Evolutionary conservation across 2,113 vertebrate genomes (phyloP), one percentile per base, ranked within the genome.

Genomic region (Pyrgilauda ruficollis): DNA sequence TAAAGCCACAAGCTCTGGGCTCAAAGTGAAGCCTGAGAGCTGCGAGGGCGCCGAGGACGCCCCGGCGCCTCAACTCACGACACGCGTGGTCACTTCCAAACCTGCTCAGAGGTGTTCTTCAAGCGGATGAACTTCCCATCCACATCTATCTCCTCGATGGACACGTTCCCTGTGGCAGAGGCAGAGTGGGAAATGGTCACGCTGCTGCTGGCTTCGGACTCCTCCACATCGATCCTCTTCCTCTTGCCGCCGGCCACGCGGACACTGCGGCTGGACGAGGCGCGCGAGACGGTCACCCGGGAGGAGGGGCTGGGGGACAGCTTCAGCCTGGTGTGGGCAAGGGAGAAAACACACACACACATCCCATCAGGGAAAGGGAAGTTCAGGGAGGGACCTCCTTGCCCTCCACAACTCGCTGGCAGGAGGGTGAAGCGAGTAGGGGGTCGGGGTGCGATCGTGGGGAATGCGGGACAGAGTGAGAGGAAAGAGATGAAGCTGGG

Each of bases 81-180:
- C 41, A 10, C 3, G 0, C 2, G 2, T 2, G 33, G 44, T 14
- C 7, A 1, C 31, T 69, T 35, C 37, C 96, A 87, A 91, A 99
- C 99, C 98, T 99, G 98, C 2, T 98, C 97, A 6, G 98, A 98
- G 47, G 84, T 98, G 95, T 99, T 99, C 63, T 98, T 98, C 87
- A 99, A 92, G 59, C 98, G 97, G 84, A 99, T 98, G 69, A 99
- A 99, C 67, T 99, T 99, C 27, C 99, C 99, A 5, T 99, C 98
- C 0, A 99, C 97, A 7, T 99, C 99, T 6, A 99, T 98, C 97
- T 99, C 99, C 3, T 99, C 98, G 1, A 99, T 95, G 58, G 96
- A 98, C 59, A 99, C 88, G 9, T 97, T 98, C 33, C 99, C 99
- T 1, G 98, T 99, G 92, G 99, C 98, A 3, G 99, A 99, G 62